phyloP scores from a whole-genome alignment of 2,797 vertebrate genomes.

The Odontamblyopus lacepedii region DNA sequence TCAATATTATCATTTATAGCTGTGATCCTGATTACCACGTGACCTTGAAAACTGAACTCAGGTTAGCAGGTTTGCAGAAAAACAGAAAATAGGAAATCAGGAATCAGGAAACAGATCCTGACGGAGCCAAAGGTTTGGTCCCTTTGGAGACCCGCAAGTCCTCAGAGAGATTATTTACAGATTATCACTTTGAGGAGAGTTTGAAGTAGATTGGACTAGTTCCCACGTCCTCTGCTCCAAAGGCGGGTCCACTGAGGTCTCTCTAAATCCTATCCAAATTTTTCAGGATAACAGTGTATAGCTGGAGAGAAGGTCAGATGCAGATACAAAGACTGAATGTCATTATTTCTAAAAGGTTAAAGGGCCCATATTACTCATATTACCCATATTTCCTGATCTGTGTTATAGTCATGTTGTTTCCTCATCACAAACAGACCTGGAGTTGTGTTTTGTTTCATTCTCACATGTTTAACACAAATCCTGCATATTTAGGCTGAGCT shows the following conservation, averaged over 20 bases:
- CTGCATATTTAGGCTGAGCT: no score
- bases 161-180: slow-evolving; percentile 34
- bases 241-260: background rate
- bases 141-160: background rate
- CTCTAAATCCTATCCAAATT: background rate
- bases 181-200: slow-evolving; percentile 22
- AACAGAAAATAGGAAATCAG: no score
- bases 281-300: background rate
- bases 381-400: no score
- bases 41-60: slow-evolving; percentile 28
- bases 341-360: no score
- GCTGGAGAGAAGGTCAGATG: no score
- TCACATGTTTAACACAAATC: no score
- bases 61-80: slow-evolving; percentile 14
- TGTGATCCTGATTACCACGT: slow-evolving; percentile 17
- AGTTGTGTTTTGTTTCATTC: no score
- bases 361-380: no score
- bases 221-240: slow-evolving; percentile 26
- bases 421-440: no score
- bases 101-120: slow-evolving; percentile 22
- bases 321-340: no score
- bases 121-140: slow-evolving; percentile 24
- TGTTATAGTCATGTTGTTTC: no score
- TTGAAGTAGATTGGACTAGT: slow-evolving; percentile 11
- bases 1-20: no score